Evolutionary conservation across 2,888 invertebrate species (phyloP), one percentile per base, ranked within the genome.

Genomic region (Neelides folsomi): DNA sequence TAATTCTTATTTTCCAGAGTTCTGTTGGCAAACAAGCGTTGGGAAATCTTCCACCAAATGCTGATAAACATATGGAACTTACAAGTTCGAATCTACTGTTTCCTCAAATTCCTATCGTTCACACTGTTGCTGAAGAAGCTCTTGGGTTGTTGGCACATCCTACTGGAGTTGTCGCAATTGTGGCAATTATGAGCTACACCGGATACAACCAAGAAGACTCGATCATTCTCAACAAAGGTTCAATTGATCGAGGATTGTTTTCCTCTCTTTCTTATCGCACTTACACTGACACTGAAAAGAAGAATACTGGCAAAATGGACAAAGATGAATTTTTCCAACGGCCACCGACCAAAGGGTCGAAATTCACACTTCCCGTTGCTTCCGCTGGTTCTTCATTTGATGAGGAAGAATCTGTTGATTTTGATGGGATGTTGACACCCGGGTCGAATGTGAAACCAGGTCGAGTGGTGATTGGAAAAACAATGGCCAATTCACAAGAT

Each of bases 201-300:
- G 78, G 78, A n/a, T 78, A 78, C 68, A 79, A 78, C 65, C 78
- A 79, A 66, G 78, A 78, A 68, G 78, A 78, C 68, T 78, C 77
- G 47, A 73, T 78, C 57, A 77, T 78, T 65, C 67, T 79, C 62
- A 78, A 77, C 65, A 70, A 72, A 53, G 74, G 74, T 7, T 74
- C 77, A n/a, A 71, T 77, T 53, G 77, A 79, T 55, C 68, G 77
- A 43, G 78, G 78, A 15, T 73, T 76, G 58, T 78, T 79, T 68
- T 68, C 74, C 66, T 73, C 60, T 2, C 27, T 47, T 3, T 47
- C 39, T 5, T 53, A 37, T 15, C 51, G 48, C 27, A 52, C 56
- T 3, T 57, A 54, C 19, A 18, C 47, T 3, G 55, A 57, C 9
- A 47, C 52, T 36, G 55, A 48, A 6, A 52, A 50, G 45, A 38